phyloP scores from a whole-genome alignment of 2,797 vertebrate species.

The Parambassis ranga region DNA sequence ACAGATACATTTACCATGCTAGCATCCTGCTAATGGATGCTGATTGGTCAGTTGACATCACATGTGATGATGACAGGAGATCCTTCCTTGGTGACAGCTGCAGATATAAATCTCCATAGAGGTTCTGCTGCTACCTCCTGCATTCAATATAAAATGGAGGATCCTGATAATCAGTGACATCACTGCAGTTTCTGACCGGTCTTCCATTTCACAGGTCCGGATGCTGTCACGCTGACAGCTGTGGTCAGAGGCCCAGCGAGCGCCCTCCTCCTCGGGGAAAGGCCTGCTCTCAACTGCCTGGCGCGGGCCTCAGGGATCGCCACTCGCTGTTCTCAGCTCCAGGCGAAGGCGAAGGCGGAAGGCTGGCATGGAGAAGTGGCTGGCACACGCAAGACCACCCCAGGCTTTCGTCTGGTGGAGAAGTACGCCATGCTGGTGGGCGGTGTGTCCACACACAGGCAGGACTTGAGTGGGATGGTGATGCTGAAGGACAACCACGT shows the following conservation, averaged over 20 bases:
- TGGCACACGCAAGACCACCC: constrained; percentile 87
- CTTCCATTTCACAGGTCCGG: constrained; percentile 55
- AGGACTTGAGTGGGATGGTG: constrained; percentile 83
- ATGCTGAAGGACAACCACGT: constrained; percentile 91
- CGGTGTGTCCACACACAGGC: constrained; percentile 80
- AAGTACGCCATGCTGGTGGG: constrained; percentile 87
- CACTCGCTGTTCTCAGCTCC: constrained; percentile 72
- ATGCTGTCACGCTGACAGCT: constrained; percentile 74
- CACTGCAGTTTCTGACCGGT: too few relatives aligned
- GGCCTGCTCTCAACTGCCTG: constrained; percentile 84
- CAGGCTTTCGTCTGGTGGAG: constrained; percentile 88
- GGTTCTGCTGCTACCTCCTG: too few relatives aligned
- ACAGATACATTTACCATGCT: too few relatives aligned
- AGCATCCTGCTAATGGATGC: too few relatives aligned
- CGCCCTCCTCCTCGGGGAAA: constrained; percentile 82
- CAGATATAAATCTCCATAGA: too few relatives aligned
- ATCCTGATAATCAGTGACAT: too few relatives aligned
- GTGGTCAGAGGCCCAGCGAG: constrained; percentile 80
- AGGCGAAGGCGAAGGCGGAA: constrained; percentile 5
- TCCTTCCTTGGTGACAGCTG: too few relatives aligned
- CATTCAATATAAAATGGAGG: too few relatives aligned
- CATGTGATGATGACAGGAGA: too few relatives aligned
- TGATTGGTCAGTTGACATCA: too few relatives aligned
- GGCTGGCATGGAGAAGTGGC: constrained; percentile 84
- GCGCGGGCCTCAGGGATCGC: constrained; percentile 86